Conservation (phyloP, 2,113 vertebrate genomes). For the Megaleporinus macrocephalus region DNA sequence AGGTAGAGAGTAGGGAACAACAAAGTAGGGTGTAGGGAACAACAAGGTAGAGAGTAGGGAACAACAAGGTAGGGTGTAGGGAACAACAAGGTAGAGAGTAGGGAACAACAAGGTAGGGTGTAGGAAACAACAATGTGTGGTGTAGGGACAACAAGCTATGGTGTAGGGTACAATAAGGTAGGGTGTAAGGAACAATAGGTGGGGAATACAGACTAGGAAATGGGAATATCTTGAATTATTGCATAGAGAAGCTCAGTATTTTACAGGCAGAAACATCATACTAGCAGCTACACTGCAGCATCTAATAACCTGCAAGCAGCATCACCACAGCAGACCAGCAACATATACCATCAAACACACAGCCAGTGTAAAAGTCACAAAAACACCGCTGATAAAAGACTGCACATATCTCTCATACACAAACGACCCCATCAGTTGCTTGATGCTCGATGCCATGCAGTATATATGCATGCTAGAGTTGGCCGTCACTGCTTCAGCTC, state of each 20-base stretch:
- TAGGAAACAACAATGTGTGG: too few species aligned
- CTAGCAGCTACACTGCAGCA: not conserved
- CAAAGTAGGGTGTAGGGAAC: too few species aligned
- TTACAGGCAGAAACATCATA: not conserved
- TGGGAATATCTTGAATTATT: not conserved
- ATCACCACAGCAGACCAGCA: not conserved
- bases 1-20: too few species aligned
- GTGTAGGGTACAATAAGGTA: too few species aligned
- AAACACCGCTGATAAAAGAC: not conserved
- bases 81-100: too few species aligned
- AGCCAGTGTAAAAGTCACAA: constrained; percentile 1
- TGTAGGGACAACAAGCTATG: too few species aligned
- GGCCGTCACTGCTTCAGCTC: not conserved
- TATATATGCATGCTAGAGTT: constrained; percentile 15
- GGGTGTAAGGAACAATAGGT: too few species aligned
- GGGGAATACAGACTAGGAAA: too few species aligned
- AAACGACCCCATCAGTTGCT: not conserved
- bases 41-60: too few species aligned
- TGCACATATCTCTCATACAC: not conserved
- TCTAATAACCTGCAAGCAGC: not conserved
- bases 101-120: too few species aligned
- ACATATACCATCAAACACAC: not conserved
- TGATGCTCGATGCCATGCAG: constrained; percentile 20
- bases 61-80: too few species aligned
- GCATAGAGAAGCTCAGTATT: not conserved